Conservation (phyloP, 2,888 invertebrate genomes). For the Drosophila niveifrons region DNA sequence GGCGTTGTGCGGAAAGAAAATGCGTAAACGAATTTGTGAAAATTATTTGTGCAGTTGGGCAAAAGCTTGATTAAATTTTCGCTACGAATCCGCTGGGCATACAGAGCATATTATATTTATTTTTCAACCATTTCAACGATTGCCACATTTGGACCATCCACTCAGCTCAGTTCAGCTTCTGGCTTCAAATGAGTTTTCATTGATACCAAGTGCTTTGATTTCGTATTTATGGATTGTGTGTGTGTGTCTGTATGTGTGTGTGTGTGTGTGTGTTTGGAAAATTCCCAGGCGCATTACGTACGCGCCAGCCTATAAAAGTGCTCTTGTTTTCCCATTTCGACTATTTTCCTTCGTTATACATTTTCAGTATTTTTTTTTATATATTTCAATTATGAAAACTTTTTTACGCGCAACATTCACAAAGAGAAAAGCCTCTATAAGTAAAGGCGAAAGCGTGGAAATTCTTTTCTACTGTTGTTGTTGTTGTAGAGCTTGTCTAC, state of each 20-base stretch:
- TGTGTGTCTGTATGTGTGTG: slow-evolving; percentile 2
- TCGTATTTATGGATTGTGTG: slow-evolving; percentile 34
- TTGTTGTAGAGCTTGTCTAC: slow-evolving; percentile 16
- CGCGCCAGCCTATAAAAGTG: slow-evolving; percentile 37
- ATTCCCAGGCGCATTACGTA: slow-evolving; percentile 60
- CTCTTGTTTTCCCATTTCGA: slow-evolving; percentile 29
- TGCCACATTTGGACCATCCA: neutral
- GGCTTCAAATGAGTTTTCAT: slow-evolving; percentile 65
- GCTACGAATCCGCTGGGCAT: slow-evolving; percentile 62
- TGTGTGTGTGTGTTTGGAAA: slow-evolving; percentile 13
- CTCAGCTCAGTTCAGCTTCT: neutral
- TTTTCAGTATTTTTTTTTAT: slow-evolving; percentile 47
- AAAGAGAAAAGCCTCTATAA: slow-evolving; percentile 20
- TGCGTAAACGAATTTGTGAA: slow-evolving; percentile 74
- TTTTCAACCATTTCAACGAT: slow-evolving; percentile 7
- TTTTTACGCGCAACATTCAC: slow-evolving; percentile 38
- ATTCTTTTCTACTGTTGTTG: neutral
- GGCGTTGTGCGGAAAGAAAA: slow-evolving; percentile 48
- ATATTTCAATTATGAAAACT: slow-evolving; percentile 76
- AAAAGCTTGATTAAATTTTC: slow-evolving; percentile 72
- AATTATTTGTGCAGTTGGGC: slow-evolving; percentile 64
- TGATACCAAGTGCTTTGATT: slow-evolving; percentile 63
- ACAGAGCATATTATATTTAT: slow-evolving; percentile 44
- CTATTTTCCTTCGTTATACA: slow-evolving; percentile 21
- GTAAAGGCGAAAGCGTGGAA: slow-evolving; percentile 20